A percentile compares a stretch with the other conserved stretches of the same genome.
phyloP scores from a whole-genome alignment of 2,113 vertebrate genomes.

The Falco punctatus region DNA sequence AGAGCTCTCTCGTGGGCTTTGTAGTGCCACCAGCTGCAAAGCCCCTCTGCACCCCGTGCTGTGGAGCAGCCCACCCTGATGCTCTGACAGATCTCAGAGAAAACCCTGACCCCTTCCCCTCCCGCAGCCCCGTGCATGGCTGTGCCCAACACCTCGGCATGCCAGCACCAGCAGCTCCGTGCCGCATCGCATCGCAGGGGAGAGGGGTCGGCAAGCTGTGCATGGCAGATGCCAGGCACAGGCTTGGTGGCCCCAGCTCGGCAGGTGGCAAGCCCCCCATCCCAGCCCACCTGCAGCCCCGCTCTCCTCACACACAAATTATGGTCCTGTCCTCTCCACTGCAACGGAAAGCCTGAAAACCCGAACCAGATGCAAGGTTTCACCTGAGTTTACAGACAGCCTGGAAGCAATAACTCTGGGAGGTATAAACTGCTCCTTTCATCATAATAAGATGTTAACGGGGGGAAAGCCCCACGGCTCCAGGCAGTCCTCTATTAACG shows the following conservation, averaged over 20 bases:
- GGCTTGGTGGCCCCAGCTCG: background rate
- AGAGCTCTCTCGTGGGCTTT: background rate
- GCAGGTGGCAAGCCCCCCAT: background rate
- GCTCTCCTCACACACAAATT: background rate
- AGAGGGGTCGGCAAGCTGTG: background rate
- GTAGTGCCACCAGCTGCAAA: background rate
- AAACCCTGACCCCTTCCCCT: background rate
- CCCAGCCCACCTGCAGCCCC: background rate
- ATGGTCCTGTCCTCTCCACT: background rate
- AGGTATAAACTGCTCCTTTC: conserved; percentile 32
- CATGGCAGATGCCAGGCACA: background rate
- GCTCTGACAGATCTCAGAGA: background rate
- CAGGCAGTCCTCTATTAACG: background rate
- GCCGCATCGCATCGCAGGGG: fast-evolving
- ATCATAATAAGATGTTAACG: conserved; percentile 46
- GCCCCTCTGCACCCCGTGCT: background rate
- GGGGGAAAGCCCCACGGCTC: conserved; percentile 1
- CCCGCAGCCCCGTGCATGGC: fast-evolving
- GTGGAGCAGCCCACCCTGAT: background rate
- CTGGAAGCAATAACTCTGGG: conserved; percentile 54
- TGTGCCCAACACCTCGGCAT: fast-evolving
- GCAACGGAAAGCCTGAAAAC: background rate
- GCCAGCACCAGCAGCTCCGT: fast-evolving
- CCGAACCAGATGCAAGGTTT: conserved; percentile 30
- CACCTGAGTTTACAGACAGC: conserved; percentile 41